Conservation (phyloP, 2,113 vertebrate genomes). For the Synchiropus splendidus region DNA sequence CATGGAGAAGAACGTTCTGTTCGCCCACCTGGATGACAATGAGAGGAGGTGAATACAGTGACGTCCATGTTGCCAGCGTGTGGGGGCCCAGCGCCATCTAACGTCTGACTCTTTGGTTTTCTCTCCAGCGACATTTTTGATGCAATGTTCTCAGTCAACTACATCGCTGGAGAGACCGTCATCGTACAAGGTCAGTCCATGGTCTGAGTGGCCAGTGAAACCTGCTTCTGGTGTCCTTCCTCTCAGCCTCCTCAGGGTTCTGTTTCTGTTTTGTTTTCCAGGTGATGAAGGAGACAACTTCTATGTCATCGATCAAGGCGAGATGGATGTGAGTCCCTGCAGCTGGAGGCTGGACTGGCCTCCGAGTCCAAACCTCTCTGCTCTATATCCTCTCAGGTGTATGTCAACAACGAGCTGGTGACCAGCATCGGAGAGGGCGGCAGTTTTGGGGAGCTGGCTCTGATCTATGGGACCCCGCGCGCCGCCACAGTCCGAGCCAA, state of each 20-base stretch:
- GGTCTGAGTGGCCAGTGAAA: no score
- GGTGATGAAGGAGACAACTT: slow-evolving; percentile 98
- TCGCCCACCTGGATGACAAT: slow-evolving; percentile 96
- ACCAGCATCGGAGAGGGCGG: slow-evolving; percentile 95
- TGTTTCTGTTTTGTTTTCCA: slow-evolving; percentile 15
- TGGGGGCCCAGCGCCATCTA: neutral
- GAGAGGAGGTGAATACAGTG: slow-evolving; percentile 90
- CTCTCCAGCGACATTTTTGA: slow-evolving; percentile 90
- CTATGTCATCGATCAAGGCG: slow-evolving; percentile 97
- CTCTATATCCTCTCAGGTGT: no score
- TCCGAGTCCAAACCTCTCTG: no score
- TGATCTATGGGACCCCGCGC: slow-evolving; percentile 94
- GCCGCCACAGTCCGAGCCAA: slow-evolving; percentile 95
- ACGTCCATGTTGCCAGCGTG: neutral
- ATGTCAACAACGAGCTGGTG: slow-evolving; percentile 95
- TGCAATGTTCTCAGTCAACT: slow-evolving; percentile 95
- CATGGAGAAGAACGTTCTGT: slow-evolving; percentile 97
- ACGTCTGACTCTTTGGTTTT: neutral
- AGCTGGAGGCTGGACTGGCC: no score
- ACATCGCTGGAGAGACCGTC: slow-evolving; percentile 93
- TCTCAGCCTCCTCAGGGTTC: neutral
- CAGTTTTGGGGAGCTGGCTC: slow-evolving; percentile 92
- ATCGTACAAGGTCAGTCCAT: slow-evolving; percentile 83
- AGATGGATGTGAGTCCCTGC: slow-evolving; percentile 85
- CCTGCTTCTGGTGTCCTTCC: no score